phyloP scores from a whole-genome alignment of 2,888 invertebrate genomes.

The Crematogaster levior region DNA sequence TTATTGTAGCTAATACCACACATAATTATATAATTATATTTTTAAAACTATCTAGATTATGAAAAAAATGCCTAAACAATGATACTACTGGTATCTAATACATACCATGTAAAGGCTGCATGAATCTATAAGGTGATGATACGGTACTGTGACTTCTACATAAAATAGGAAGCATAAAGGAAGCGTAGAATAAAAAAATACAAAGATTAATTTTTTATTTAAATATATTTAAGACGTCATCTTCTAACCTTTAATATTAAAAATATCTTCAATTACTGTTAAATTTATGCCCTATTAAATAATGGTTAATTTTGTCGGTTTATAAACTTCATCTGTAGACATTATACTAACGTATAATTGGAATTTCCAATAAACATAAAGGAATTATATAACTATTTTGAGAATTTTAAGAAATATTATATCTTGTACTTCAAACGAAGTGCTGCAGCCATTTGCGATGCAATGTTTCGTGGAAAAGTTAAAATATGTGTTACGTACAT shows the following conservation, averaged over 20 bases:
- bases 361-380: not conserved
- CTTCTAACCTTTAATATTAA: not conserved
- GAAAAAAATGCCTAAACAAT: too few relatives aligned
- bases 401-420: not conserved
- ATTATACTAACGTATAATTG: not conserved
- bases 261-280: not conserved
- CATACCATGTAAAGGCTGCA: too few relatives aligned
- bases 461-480: constrained; percentile 31
- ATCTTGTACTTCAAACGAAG: constrained; percentile 6
- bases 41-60: too few relatives aligned
- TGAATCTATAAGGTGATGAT: too few relatives aligned
- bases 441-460: constrained; percentile 18
- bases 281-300: not conserved
- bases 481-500: constrained; percentile 42
- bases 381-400: not conserved
- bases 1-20: too few relatives aligned
- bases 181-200: too few relatives aligned
- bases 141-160: too few relatives aligned
- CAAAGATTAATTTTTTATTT: too few relatives aligned
- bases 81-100: too few relatives aligned
- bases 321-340: not conserved
- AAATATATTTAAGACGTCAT: not conserved
- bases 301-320: not conserved
- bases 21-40: too few relatives aligned
- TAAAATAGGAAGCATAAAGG: too few relatives aligned